Conservation (phyloP, 2,888 invertebrate species). For the Scaptomyza parva region DNA sequence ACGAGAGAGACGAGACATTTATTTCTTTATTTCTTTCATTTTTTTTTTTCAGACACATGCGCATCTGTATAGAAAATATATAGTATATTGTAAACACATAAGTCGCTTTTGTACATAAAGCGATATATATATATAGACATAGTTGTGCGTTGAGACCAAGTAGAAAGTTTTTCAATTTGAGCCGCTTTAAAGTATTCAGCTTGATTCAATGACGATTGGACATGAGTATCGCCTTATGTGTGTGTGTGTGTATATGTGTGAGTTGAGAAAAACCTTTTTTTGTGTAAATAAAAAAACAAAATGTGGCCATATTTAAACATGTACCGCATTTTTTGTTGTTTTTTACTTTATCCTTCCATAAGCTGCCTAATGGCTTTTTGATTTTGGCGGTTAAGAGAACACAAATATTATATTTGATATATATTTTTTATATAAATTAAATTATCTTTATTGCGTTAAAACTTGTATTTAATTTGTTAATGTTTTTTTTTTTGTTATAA, state of each 20-base stretch:
- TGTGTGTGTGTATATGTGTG: background rate
- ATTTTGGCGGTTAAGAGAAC: slow-evolving; percentile 36
- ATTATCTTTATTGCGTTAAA: background rate
- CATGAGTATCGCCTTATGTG: slow-evolving; percentile 6
- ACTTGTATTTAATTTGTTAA: too few species aligned
- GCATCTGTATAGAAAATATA: slow-evolving; percentile 54
- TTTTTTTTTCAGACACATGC: slow-evolving; percentile 44
- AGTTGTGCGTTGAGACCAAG: slow-evolving; percentile 49
- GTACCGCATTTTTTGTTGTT: slow-evolving; percentile 32
- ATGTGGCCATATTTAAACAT: slow-evolving; percentile 45
- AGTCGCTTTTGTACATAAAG: slow-evolving; percentile 13
- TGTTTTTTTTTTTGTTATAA: too few species aligned
- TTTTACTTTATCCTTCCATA: slow-evolving; percentile 15
- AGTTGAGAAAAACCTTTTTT: slow-evolving; percentile 26
- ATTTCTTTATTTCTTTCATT: slow-evolving; percentile 26
- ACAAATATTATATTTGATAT: background rate
- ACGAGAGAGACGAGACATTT: slow-evolving; percentile 62
- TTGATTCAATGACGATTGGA: slow-evolving; percentile 50
- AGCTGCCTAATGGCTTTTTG: slow-evolving; percentile 63
- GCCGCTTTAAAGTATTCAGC: slow-evolving; percentile 72
- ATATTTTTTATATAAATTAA: background rate
- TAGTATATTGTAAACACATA: slow-evolving; percentile 11
- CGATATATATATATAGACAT: too few species aligned
- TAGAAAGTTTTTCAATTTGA: slow-evolving; percentile 79
- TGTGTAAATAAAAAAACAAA: slow-evolving; percentile 36